Base-by-base conservation (phyloP, 2,888 invertebrate species). In the Drosophila multiciliata region DNA sequence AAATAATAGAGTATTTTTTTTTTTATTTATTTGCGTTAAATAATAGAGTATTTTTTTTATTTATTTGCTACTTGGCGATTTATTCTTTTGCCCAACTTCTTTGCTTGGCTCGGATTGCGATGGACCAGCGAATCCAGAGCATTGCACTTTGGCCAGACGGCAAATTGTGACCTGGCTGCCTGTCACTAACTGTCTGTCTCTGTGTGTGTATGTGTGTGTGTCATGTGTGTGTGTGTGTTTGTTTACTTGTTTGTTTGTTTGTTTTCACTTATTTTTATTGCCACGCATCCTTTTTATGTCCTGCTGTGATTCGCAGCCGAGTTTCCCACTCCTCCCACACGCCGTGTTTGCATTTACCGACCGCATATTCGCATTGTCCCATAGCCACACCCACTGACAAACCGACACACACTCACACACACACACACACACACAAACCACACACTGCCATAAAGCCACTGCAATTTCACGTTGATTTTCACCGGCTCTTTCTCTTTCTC, bases 211-310 rank as follows among this genome's bases (percentile, higher is more conserved):
- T 55, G 38, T 63, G 40, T 55, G 9, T 71, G 17, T 45, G n/a
- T 64, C 50, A 15, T 6, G 1, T n/a, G 6, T 36, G 36, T n/a
- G 11, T 38, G 23, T 6, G 11, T 35, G 55, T 61, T 29, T 64
- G 49, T 54, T 12, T 67, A 63, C 69, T 32, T 74, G 67, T 73
- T 69, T 70, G 62, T 80, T 71, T 65, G 70, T 75, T 81, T 71
- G 75, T 68, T 81, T 79, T 79, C 75, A 86, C 64, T 85, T 79
- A 77, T 81, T 73, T 81, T 87, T 85, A 85, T 87, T 81, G 77
- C 79, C 81, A 77, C 83, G 82, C 82, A 83, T 82, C 83, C 79
- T 73, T 83, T 83, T 83, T 81, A 77, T 83, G 83, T 77, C 77
- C 79, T 79, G 77, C 86, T 80, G 83, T 83, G 86, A 88, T 88